These are phyloP conservation scores for Myocastor coypus DNA, from an alignment of 2,113 vertebrate genomes.

Conservation along the genomic window DNA sequence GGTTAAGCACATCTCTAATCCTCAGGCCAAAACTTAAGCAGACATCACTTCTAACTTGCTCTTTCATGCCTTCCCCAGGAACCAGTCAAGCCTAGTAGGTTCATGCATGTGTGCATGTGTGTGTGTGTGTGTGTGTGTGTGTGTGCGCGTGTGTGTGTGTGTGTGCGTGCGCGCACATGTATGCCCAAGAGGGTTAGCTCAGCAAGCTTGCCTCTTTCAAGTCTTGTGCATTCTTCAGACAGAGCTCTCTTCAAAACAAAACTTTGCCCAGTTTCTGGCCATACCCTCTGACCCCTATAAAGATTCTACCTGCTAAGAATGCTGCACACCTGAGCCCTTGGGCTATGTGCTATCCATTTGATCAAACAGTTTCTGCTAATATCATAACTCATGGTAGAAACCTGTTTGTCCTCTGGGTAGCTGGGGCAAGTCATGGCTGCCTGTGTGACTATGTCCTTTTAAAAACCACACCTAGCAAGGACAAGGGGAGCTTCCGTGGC, in stretches of 20 bases:
- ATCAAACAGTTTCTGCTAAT: background rate
- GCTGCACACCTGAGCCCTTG: background rate
- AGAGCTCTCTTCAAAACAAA: background rate
- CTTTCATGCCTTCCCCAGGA: background rate
- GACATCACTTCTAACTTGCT: background rate
- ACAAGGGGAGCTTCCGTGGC: background rate
- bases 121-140: background rate
- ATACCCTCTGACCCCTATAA: background rate
- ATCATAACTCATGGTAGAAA: background rate
- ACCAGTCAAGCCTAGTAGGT: background rate
- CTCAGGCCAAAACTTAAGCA: constrained; percentile 20
- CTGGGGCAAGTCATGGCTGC: background rate
- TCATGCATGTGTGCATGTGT: too few relatives aligned
- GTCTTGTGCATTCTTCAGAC: background rate
- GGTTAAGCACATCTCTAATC: background rate
- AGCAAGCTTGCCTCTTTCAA: background rate
- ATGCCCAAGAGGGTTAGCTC: background rate
- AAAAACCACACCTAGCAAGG: background rate
- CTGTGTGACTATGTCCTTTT: background rate
- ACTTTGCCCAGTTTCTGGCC: background rate
- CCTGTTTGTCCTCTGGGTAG: background rate
- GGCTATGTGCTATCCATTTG: background rate
- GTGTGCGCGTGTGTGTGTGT: too few relatives aligned
- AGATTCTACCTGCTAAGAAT: background rate
- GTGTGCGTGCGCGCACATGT: rapidly evolving